Percentiles rank a stretch among this genome's conserved stretches.
Conservation (phyloP, 2,113 vertebrate genomes). For the Bombycilla garrulus region DNA sequence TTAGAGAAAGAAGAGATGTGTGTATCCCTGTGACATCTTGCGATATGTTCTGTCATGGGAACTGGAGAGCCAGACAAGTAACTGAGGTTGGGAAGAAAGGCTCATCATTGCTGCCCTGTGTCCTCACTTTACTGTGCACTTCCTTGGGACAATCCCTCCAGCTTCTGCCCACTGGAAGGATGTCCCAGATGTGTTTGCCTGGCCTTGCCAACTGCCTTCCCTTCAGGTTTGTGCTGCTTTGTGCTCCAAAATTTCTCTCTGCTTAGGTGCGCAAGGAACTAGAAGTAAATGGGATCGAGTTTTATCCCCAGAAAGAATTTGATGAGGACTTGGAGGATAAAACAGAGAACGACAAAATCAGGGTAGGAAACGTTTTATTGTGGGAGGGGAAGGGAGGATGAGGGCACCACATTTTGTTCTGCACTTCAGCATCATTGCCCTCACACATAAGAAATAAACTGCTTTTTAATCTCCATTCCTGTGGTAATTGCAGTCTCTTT, state of each 20-base stretch:
- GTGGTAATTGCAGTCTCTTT: not conserved
- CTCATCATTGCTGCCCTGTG: not conserved
- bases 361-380: conserved; percentile 76
- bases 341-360: conserved; percentile 96
- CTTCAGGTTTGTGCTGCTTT: not conserved
- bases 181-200: not conserved
- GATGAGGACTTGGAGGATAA: conserved; percentile 97
- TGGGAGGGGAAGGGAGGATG: not conserved
- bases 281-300: conserved; percentile 89
- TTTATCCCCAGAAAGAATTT: conserved; percentile 97
- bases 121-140: not conserved
- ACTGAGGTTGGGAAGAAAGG: not conserved
- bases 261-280: conserved; percentile 92
- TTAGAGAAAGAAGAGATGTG: not conserved
- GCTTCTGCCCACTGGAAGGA: not conserved
- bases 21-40: not conserved
- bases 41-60: not conserved
- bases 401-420: not conserved
- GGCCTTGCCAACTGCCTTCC: not conserved
- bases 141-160: not conserved
- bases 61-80: not conserved
- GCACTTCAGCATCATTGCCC: not conserved
- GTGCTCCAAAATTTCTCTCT: conserved; percentile 17
- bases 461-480: not conserved
- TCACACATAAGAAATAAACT: not conserved